A percentile compares a stretch with the other conserved stretches of the same genome.
These are phyloP conservation scores for Miniopterus natalensis DNA, from an alignment of 2,113 vertebrate species.

Conservation along the genomic window DNA sequence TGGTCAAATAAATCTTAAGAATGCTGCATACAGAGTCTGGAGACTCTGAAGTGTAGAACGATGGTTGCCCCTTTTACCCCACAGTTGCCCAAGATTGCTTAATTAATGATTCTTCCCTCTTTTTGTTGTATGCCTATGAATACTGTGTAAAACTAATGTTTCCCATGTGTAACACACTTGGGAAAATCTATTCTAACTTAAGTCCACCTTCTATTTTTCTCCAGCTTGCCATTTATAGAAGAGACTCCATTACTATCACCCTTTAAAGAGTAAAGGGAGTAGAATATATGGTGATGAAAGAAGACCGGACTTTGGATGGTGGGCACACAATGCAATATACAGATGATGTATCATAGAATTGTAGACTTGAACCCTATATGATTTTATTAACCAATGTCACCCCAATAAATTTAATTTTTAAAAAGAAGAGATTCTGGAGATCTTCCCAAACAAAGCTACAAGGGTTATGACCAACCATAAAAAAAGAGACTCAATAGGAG, in stretches of 20 bases:
- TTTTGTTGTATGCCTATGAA: not conserved
- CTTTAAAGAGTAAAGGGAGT: not conserved
- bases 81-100: not conserved
- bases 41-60: not conserved
- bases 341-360: not conserved
- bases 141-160: not conserved
- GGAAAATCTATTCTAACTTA: not conserved
- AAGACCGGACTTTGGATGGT: not conserved
- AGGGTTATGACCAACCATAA: not conserved
- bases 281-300: not conserved
- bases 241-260: not conserved
- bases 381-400: not conserved
- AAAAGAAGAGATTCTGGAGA: not conserved
- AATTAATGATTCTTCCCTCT: not conserved
- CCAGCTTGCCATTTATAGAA: not conserved
- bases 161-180: not conserved
- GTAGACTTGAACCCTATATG: not conserved
- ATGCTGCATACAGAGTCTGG: not conserved
- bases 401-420: not conserved
- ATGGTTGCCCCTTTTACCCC: not conserved
- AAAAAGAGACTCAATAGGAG: not conserved
- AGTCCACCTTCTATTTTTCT: not conserved
- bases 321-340: not conserved
- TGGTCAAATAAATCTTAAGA: conserved; percentile 12
- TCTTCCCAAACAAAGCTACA: conserved; percentile 26